These are phyloP conservation scores for Aphodius granarius DNA, from an alignment of 2,888 invertebrate genomes.

Conservation along the genomic window DNA sequence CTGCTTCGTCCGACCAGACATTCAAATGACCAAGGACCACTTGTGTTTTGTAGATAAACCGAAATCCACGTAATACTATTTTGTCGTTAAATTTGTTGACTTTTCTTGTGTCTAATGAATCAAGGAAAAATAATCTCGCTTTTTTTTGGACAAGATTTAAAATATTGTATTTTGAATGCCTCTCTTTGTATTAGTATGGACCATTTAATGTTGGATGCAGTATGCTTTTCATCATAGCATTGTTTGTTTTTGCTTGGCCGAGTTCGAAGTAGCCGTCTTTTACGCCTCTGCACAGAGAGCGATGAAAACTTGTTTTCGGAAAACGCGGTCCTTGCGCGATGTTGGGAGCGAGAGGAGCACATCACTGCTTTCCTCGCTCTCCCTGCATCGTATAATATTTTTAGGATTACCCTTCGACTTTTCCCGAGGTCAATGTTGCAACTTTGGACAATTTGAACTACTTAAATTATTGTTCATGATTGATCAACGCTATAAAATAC, in stretches of 20 bases:
- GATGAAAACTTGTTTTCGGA: conserved; percentile 12
- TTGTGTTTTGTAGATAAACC: neutral
- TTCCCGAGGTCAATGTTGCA: neutral
- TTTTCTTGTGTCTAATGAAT: no score
- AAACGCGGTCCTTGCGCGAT: conserved; percentile 3
- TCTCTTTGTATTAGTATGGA: neutral
- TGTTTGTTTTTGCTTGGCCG: conserved; percentile 5
- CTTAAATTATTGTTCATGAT: no score
- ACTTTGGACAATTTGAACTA: no score
- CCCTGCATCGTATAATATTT: neutral
- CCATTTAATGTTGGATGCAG: neutral
- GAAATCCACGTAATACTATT: neutral
- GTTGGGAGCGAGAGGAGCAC: neutral
- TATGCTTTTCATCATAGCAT: conserved; percentile 11
- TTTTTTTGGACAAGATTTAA: no score
- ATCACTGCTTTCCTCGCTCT: neutral
- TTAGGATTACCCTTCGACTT: neutral
- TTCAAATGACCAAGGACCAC: neutral
- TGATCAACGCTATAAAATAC: no score
- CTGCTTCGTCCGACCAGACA: neutral
- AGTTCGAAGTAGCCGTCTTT: conserved; percentile 1
- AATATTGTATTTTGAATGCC: neutral
- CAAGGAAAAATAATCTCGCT: no score
- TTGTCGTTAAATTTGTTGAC: neutral
- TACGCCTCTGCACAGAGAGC: neutral